Percentiles rank a stretch among this genome's conserved stretches.
phyloP scores from a whole-genome alignment of 2,888 invertebrate species.

The Scelioninae gen. 1 region DNA sequence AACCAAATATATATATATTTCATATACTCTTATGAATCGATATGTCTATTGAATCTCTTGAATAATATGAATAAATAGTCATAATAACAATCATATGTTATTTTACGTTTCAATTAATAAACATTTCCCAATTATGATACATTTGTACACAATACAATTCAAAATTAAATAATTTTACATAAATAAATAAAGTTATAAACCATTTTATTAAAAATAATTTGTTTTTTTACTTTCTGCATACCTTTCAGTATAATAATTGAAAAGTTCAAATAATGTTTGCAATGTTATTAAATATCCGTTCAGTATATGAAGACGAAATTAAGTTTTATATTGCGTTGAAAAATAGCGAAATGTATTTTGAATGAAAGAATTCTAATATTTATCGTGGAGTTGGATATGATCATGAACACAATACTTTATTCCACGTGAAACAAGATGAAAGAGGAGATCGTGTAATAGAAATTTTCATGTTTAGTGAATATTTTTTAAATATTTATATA shows the following conservation, averaged over 20 bases:
- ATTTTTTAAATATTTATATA: constrained; percentile 6
- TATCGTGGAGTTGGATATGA: constrained; percentile 13
- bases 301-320: not conserved
- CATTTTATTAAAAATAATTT: not conserved
- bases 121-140: too few relatives aligned
- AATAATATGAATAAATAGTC: too few relatives aligned
- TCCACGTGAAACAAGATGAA: constrained; percentile 2
- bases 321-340: not conserved
- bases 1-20: too few relatives aligned
- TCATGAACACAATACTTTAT: constrained; percentile 4
- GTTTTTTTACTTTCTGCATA: not conserved
- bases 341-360: constrained; percentile 3
- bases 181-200: too few relatives aligned
- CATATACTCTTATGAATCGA: too few relatives aligned
- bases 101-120: too few relatives aligned
- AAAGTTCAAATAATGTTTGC: not conserved
- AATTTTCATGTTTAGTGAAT: constrained; percentile 1
- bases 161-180: too few relatives aligned
- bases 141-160: too few relatives aligned
- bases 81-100: too few relatives aligned
- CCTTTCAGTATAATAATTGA: not conserved
- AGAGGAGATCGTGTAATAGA: not conserved
- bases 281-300: not conserved
- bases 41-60: too few relatives aligned
- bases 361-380: constrained; percentile 14